phyloP scores from a whole-genome alignment of 2,888 invertebrate species.

The Aphodius granarius region DNA sequence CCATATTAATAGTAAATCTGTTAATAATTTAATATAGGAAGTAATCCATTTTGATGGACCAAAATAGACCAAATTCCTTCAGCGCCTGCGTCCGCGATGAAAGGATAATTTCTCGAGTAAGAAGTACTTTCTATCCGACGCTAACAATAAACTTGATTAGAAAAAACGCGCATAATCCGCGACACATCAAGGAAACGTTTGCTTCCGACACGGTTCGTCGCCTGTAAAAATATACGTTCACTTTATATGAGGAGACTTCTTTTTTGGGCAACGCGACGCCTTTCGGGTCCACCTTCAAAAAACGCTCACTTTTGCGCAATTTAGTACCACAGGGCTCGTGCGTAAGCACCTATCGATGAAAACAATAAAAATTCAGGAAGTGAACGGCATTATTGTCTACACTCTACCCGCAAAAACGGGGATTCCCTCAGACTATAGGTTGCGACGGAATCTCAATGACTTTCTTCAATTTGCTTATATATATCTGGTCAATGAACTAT shows the following conservation, averaged over 20 bases:
- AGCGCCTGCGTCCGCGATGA: background rate
- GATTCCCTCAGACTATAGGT: background rate
- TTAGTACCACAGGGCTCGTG: background rate
- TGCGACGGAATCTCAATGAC: background rate
- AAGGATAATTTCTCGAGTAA: background rate
- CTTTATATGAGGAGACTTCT: background rate
- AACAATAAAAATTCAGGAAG: background rate
- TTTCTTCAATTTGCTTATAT: background rate
- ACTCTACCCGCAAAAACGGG: background rate
- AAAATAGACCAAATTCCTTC: background rate
- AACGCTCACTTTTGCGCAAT: background rate
- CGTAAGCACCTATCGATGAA: background rate
- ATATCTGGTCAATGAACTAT: background rate
- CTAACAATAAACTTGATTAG: background rate
- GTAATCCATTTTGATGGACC: background rate
- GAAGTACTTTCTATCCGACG: background rate
- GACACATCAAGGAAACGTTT: background rate
- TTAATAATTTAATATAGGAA: no score
- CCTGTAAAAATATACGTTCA: background rate
- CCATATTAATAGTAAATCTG: no score
- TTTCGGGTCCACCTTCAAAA: background rate
- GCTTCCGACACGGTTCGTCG: background rate
- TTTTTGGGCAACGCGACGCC: background rate
- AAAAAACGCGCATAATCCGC: background rate
- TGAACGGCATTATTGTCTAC: background rate